Evolutionary conservation across 2,797 vertebrate species (phyloP).

Genomic region (Pipistrellus pipistrellus): DNA sequence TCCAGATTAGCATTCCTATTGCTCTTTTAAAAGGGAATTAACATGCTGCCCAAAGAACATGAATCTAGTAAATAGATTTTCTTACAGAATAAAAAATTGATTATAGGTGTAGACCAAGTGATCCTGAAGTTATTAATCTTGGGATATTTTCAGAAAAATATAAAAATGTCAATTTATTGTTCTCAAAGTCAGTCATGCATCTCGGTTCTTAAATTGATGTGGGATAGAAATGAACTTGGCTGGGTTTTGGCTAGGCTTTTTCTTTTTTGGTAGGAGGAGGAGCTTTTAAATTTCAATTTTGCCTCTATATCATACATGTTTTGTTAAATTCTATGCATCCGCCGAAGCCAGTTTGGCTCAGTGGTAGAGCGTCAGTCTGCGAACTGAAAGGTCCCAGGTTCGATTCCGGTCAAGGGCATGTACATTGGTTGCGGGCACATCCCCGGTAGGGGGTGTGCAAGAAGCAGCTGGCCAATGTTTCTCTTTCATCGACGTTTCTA

Average conservation of each 20-base stretch:
- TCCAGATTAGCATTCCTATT: slow-evolving; percentile 27
- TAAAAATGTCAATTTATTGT: slow-evolving; percentile 52
- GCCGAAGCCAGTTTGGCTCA: too few relatives aligned
- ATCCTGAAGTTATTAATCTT: slow-evolving; percentile 56
- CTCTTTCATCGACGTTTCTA: too few relatives aligned
- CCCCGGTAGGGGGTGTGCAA: too few relatives aligned
- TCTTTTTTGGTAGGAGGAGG: background rate
- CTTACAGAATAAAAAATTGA: background rate
- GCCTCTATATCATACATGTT: background rate
- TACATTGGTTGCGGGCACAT: too few relatives aligned
- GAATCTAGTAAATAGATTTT: background rate
- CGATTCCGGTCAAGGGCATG: too few relatives aligned
- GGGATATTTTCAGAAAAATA: slow-evolving; percentile 41
- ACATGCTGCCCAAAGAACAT: background rate
- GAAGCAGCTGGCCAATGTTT: too few relatives aligned
- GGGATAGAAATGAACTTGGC: slow-evolving; percentile 22
- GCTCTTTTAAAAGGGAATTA: background rate
- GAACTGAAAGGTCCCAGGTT: too few relatives aligned
- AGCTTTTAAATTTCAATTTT: slow-evolving; percentile 35
- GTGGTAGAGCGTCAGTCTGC: too few relatives aligned
- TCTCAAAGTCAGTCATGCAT: slow-evolving; percentile 31
- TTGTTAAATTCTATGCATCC: background rate
- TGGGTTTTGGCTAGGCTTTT: background rate
- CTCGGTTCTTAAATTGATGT: slow-evolving; percentile 58
- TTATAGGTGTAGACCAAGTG: background rate